phyloP scores from a whole-genome alignment of 2,113 vertebrate species.

The Lipophrys pholis region DNA sequence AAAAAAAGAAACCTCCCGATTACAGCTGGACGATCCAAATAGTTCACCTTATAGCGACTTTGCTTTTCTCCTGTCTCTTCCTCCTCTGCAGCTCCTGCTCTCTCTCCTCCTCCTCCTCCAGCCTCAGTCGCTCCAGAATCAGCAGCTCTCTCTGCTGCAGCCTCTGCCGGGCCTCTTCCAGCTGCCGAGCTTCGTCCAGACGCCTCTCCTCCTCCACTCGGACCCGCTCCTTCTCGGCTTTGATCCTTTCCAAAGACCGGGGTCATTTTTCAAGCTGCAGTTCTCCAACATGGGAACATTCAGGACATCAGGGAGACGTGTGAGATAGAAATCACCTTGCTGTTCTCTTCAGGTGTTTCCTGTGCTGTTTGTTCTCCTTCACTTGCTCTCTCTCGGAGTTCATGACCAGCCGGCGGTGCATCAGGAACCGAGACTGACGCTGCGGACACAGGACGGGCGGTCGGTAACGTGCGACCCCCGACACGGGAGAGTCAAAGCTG shows the following conservation, averaged over 20 bases:
- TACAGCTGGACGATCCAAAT: too few relatives aligned
- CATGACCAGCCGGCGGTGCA: conserved; percentile 88
- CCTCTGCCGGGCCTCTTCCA: conserved; percentile 35
- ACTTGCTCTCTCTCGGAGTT: conserved; percentile 87
- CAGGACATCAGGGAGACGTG: too few relatives aligned
- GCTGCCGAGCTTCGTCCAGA: conserved; percentile 49
- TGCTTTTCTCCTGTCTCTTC: conserved; percentile 61
- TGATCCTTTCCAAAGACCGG: conserved; percentile 81
- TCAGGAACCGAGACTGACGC: conserved; percentile 87
- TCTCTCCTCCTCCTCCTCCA: conserved; percentile 83
- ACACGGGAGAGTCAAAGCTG: fast-evolving
- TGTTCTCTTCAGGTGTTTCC: conserved; percentile 84
- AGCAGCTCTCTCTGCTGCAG: conserved; percentile 74
- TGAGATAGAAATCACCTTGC: conserved; percentile 56
- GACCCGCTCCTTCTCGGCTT: conserved; percentile 86
- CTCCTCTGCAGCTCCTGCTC: conserved; percentile 53
- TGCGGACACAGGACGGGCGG: conserved; percentile 59
- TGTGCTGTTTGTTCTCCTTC: conserved; percentile 84
- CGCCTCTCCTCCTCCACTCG: conserved; percentile 83
- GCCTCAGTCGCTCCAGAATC: conserved; percentile 78
- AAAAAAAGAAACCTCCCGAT: too few relatives aligned
- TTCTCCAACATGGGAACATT: too few relatives aligned
- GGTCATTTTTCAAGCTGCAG: too few relatives aligned
- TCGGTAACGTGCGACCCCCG: background rate
- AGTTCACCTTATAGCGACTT: conserved; percentile 59